Conservation (phyloP, 2,797 vertebrate genomes). For the Acanthiza pusilla region DNA sequence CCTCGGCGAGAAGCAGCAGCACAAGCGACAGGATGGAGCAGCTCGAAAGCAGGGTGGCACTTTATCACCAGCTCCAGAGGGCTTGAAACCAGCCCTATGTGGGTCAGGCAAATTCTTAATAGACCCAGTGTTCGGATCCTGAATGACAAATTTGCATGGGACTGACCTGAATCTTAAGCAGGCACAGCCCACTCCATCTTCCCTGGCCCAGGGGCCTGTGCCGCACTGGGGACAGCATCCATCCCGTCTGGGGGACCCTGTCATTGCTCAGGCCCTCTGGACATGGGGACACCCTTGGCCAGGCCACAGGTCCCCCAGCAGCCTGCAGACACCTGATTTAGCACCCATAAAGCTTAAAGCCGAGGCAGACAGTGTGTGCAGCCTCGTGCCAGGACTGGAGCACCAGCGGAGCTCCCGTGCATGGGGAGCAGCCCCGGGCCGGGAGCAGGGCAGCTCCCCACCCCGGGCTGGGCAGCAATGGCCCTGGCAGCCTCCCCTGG, state of each 20-base stretch:
- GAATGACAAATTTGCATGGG: conserved; percentile 10
- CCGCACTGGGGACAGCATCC: rapidly evolving
- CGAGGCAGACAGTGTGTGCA: rapidly evolving
- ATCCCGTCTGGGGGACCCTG: rapidly evolving
- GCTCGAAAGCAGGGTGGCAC: not conserved
- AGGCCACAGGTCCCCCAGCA: not conserved
- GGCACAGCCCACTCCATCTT: not conserved
- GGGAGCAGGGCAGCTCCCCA: not conserved
- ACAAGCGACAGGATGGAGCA: not conserved
- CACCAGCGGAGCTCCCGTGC: rapidly evolving
- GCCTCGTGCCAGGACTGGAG: rapidly evolving
- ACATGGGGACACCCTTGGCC: rapidly evolving
- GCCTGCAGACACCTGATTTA: rapidly evolving
- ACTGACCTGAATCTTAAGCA: conserved; percentile 51
- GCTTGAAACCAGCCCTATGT: conserved; percentile 5
- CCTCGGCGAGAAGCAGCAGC: not conserved
- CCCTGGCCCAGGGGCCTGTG: rapidly evolving
- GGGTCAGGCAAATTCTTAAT: conserved; percentile 36
- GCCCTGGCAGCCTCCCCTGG: not conserved
- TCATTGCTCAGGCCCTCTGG: rapidly evolving
- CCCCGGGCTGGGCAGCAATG: not conserved
- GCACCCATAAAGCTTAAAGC: rapidly evolving
- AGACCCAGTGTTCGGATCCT: not conserved
- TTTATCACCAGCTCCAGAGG: not conserved
- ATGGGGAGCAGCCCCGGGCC: rapidly evolving